Conservation (phyloP, 1,140 invertebrate genomes). For the Aphelinus certus region DNA sequence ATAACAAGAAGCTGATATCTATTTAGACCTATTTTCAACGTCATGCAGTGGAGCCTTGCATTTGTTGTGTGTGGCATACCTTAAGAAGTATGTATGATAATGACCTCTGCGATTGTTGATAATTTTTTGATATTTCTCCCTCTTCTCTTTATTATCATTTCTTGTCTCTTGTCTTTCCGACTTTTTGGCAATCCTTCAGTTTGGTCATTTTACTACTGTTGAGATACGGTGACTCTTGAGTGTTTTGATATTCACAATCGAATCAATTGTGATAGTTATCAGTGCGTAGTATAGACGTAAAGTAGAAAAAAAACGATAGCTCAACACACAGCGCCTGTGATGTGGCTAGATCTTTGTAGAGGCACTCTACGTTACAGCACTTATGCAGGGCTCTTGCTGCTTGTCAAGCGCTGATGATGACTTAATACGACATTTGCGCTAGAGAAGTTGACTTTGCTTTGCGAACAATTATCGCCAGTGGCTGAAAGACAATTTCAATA, state of each 20-base stretch:
- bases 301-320: conserved; percentile 55
- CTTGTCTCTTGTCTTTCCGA: conserved; percentile 12
- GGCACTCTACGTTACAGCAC: conserved; percentile 43
- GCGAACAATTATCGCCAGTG: conserved; percentile 27
- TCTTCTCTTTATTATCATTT: conserved; percentile 22
- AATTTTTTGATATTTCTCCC: conserved; percentile 52
- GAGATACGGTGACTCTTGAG: conserved; percentile 43
- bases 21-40: conserved; percentile 46
- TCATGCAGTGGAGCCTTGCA: conserved; percentile 52
- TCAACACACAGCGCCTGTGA: conserved; percentile 58
- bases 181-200: background rate
- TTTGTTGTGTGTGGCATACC: conserved; percentile 44
- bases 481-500: conserved; percentile 16
- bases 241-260: conserved; percentile 52
- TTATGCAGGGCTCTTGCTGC: conserved; percentile 50
- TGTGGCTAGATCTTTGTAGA: conserved; percentile 58
- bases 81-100: conserved; percentile 47
- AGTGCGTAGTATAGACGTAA: conserved; percentile 50
- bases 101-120: conserved; percentile 50
- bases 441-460: conserved; percentile 36
- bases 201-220: no score
- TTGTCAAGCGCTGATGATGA: no score
- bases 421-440: conserved; percentile 19
- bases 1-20: conserved; percentile 48
- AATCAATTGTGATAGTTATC: conserved; percentile 43